phyloP scores from a whole-genome alignment of 2,888 invertebrate genomes.

The Alviniconcha strummeri region DNA sequence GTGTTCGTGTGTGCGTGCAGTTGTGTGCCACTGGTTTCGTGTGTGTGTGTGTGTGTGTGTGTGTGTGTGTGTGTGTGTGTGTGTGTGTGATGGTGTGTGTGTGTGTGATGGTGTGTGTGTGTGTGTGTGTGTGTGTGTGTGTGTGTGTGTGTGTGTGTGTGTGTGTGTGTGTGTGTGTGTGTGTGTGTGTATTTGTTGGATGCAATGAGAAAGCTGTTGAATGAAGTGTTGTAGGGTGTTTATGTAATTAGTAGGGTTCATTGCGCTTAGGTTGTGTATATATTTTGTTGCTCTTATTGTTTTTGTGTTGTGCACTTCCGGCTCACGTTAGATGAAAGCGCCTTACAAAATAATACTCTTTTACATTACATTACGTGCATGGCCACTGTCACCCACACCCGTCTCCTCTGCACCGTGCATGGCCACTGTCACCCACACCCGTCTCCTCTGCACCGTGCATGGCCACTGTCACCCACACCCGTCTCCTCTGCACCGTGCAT shows the following conservation, averaged over 20 bases:
- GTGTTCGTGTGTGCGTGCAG: constrained; percentile 23
- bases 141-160: constrained; percentile 21
- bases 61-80: constrained; percentile 25
- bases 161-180: constrained; percentile 2
- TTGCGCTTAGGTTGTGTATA: neutral
- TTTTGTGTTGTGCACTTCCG: neutral
- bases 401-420: too few relatives aligned
- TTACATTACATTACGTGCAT: neutral
- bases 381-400: too few relatives aligned
- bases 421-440: too few relatives aligned
- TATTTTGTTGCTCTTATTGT: neutral
- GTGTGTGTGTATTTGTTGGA: neutral
- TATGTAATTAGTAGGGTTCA: neutral
- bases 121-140: neutral
- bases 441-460: too few relatives aligned
- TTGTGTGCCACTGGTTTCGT: constrained; percentile 24
- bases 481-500: too few relatives aligned
- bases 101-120: constrained; percentile 15
- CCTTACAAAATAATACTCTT: neutral
- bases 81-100: constrained; percentile 5
- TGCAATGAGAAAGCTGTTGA: too few relatives aligned
- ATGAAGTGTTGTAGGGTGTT: too few relatives aligned
- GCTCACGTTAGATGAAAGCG: neutral
- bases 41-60: constrained; percentile 23
- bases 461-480: too few relatives aligned